These are phyloP conservation scores for Psix sp. DNA, from an alignment of 1,140 invertebrate genomes.

Conservation along the genomic window DNA sequence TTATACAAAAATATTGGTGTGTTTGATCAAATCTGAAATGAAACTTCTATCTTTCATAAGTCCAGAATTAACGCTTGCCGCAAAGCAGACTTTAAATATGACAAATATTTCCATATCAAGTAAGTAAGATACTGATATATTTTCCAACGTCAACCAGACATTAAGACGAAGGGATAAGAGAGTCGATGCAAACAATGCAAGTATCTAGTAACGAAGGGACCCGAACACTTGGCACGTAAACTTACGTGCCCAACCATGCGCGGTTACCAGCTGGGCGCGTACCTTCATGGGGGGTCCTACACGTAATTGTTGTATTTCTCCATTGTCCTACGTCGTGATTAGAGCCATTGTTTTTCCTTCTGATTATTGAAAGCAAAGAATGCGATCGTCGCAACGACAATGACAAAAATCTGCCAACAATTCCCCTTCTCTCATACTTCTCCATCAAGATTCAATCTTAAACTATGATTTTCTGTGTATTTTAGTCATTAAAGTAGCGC, in stretches of 20 bases:
- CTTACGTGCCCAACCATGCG: slow-evolving; percentile 66
- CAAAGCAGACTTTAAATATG: too few relatives aligned
- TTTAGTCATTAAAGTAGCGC: too few relatives aligned
- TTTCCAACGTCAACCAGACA: too few relatives aligned
- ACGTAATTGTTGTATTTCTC: slow-evolving; percentile 76
- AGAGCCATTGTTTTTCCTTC: slow-evolving; percentile 74
- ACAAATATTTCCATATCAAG: too few relatives aligned
- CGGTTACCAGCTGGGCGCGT: slow-evolving; percentile 74
- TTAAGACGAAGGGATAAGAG: too few relatives aligned
- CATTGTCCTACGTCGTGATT: slow-evolving; percentile 75
- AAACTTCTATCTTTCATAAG: too few relatives aligned
- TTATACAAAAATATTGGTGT: too few relatives aligned
- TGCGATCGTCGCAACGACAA: slow-evolving; percentile 42
- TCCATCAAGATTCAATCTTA: too few relatives aligned
- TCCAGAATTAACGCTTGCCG: too few relatives aligned
- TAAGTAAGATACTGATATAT: too few relatives aligned
- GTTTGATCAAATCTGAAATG: too few relatives aligned
- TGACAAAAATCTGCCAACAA: slow-evolving; percentile 33
- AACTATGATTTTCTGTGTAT: too few relatives aligned
- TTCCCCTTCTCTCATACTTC: slow-evolving; percentile 19
- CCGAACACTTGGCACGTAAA: slow-evolving; percentile 76
- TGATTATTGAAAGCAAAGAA: slow-evolving; percentile 68
- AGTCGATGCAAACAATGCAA: slow-evolving; percentile 63
- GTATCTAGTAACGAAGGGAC: slow-evolving; percentile 66
- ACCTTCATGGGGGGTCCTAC: slow-evolving; percentile 76